A percentile compares a stretch with the other conserved stretches of the same genome.
Conservation (phyloP, 2,888 invertebrate genomes). For the Trimorus sp. region DNA sequence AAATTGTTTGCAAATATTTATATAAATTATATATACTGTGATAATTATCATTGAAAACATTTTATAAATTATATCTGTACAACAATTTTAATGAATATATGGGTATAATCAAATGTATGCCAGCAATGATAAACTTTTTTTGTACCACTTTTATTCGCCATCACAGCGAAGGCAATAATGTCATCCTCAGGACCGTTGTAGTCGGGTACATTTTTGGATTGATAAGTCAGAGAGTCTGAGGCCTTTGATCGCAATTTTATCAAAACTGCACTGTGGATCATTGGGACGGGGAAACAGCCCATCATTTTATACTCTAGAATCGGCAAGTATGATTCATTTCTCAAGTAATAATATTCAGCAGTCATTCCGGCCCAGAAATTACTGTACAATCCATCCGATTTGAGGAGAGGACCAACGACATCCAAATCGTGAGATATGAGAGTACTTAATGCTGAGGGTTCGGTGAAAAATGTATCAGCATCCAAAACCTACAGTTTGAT, state of each 20-base stretch:
- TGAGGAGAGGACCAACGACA: constrained; percentile 92
- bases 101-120: not conserved
- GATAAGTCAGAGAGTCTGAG: constrained; percentile 89
- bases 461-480: constrained; percentile 91
- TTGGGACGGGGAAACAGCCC: constrained; percentile 93
- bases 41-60: not conserved
- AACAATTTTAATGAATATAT: constrained; percentile 33
- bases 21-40: too few species aligned
- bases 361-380: constrained; percentile 99
- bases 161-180: constrained; percentile 94
- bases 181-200: constrained; percentile 94
- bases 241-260: constrained; percentile 86
- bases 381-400: constrained; percentile 93
- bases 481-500: constrained; percentile 81
- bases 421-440: constrained; percentile 85
- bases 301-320: constrained; percentile 87
- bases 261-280: constrained; percentile 95
- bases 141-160: constrained; percentile 87
- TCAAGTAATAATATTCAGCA: constrained; percentile 89
- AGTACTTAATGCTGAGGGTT: constrained; percentile 84
- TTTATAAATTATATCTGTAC: too few species aligned
- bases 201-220: constrained; percentile 84
- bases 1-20: too few species aligned
- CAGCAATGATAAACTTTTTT: not conserved
- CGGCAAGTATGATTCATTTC: constrained; percentile 92